A percentile compares a stretch with the other conserved stretches of the same genome.
These are phyloP conservation scores for Drosophila biarmipes DNA, from an alignment of 1,140 invertebrate genomes.

Conservation along the genomic window DNA sequence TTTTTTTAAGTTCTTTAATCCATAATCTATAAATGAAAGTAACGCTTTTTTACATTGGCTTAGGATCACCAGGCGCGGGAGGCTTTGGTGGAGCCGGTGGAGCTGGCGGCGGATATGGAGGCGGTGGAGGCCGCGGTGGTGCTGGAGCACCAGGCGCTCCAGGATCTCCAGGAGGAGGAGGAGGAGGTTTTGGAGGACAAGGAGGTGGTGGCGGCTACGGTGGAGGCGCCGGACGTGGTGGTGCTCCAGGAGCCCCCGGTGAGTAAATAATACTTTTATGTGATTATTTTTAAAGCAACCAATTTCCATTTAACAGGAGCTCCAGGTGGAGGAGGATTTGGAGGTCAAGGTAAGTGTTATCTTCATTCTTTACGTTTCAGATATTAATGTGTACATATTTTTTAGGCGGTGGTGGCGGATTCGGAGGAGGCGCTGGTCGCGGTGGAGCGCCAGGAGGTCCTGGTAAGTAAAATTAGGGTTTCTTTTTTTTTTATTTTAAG, in stretches of 20 bases:
- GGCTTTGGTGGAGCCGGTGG: conserved; percentile 32
- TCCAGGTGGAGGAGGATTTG: neutral
- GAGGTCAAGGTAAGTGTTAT: neutral
- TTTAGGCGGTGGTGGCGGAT: neutral
- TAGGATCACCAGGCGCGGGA: conserved; percentile 18
- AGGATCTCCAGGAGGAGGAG: too few species aligned
- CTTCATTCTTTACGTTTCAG: neutral
- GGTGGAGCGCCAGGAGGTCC: conserved; percentile 1
- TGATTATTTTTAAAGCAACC: too few species aligned
- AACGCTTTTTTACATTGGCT: too few species aligned
- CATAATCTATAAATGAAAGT: too few species aligned
- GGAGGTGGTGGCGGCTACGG: conserved; percentile 27
- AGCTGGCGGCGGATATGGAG: too few species aligned
- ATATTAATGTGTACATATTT: neutral
- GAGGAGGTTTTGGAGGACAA: conserved; percentile 25
- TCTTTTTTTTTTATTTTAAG: neutral
- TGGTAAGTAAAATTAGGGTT: neutral
- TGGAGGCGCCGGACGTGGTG: too few species aligned
- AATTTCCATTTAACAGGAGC: too few species aligned
- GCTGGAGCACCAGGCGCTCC: too few species aligned
- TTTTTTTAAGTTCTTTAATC: too few species aligned
- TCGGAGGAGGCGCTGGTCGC: neutral
- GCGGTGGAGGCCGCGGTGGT: too few species aligned
- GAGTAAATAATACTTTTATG: too few species aligned
- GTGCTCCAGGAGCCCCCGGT: too few species aligned